These are phyloP conservation scores for Leptinotarsa undecemlineata DNA, from an alignment of 1,140 invertebrate genomes.

Conservation along the genomic window DNA sequence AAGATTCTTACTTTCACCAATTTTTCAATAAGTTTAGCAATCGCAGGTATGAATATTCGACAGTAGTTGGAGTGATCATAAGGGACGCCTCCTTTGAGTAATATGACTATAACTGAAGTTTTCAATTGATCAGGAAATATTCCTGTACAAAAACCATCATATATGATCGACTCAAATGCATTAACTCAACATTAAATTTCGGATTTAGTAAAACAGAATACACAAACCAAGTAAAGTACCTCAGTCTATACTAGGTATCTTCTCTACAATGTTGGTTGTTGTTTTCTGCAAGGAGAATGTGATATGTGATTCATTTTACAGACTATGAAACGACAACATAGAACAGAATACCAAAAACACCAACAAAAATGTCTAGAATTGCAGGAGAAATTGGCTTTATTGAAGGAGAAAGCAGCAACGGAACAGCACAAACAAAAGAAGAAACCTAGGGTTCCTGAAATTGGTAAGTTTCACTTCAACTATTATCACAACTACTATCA, in stretches of 20 bases:
- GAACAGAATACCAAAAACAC: slow-evolving; percentile 51
- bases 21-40: no score
- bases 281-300: neutral
- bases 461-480: slow-evolving; percentile 32
- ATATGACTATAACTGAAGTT: no score
- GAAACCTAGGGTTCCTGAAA: slow-evolving; percentile 50
- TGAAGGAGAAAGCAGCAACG: slow-evolving; percentile 45
- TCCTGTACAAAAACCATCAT: no score
- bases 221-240: no score
- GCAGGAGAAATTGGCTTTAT: slow-evolving; percentile 48
- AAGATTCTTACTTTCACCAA: no score
- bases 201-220: neutral
- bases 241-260: no score
- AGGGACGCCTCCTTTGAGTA: no score
- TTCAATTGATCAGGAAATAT: no score
- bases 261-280: neutral
- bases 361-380: slow-evolving; percentile 45
- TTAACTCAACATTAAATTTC: neutral
- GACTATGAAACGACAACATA: slow-evolving; percentile 50
- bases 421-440: slow-evolving; percentile 53
- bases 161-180: no score
- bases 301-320: slow-evolving; percentile 29
- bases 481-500: no score
- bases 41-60: no score
- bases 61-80: no score